Percentiles rank a stretch among this genome's conserved stretches.
Evolutionary conservation across 2,888 invertebrate genomes (phyloP).

Genomic region (Tuta absoluta): DNA sequence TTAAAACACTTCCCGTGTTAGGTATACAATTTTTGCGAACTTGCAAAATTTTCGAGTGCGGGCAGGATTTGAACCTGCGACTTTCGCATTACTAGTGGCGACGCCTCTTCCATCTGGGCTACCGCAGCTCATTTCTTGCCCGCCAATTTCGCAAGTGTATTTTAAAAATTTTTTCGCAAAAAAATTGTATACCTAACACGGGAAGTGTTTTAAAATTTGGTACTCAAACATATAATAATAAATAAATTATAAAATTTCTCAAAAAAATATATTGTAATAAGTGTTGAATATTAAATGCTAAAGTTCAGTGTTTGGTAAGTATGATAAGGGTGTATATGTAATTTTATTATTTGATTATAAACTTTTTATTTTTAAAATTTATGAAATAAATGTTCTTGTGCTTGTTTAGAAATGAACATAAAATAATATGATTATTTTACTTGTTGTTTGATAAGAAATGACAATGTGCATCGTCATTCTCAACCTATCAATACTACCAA

Average conservation of each 20-base stretch:
- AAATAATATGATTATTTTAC: neutral
- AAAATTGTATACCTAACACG: too few species aligned
- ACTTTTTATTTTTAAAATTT: constrained; percentile 13
- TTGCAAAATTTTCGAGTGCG: too few species aligned
- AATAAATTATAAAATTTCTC: constrained; percentile 48
- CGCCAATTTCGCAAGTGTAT: too few species aligned
- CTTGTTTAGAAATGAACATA: neutral
- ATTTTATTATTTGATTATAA: constrained; percentile 32
- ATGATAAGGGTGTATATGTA: constrained; percentile 44
- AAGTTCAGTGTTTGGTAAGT: constrained; percentile 64
- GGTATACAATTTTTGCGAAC: too few species aligned
- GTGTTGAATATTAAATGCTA: constrained; percentile 72
- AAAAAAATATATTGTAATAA: constrained; percentile 64
- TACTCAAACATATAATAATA: constrained; percentile 47
- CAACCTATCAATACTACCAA: neutral
- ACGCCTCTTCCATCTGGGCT: too few species aligned
- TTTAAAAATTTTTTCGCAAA: too few species aligned
- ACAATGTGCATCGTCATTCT: neutral
- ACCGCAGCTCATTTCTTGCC: too few species aligned
- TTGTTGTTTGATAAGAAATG: neutral
- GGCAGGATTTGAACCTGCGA: too few species aligned
- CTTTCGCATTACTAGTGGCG: too few species aligned
- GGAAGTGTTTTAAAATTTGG: too few species aligned
- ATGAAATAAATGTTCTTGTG: neutral
- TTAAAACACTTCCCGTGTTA: too few species aligned